Conservation (phyloP, 2,797 vertebrate species). For the Bothrops alternatus region DNA sequence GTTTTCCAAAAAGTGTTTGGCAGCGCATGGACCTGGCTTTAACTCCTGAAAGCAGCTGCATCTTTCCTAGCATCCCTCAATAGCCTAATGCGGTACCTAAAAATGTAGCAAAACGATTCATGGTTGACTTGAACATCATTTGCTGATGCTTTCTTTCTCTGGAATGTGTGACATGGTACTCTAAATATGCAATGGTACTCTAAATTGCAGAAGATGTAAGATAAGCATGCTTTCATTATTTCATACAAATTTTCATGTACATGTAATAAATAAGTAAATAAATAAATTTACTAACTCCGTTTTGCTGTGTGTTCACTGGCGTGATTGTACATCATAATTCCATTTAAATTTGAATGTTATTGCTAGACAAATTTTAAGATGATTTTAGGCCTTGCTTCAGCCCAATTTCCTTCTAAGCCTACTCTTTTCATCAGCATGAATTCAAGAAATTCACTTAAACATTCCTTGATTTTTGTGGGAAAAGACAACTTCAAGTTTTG, state of each 20-base stretch:
- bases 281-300: neutral
- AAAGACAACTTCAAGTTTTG: neutral
- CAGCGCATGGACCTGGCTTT: neutral
- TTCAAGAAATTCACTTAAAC: neutral
- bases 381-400: neutral
- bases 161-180: neutral
- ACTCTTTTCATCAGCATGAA: neutral
- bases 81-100: neutral
- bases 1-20: neutral
- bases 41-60: neutral
- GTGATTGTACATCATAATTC: neutral
- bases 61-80: neutral
- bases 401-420: neutral
- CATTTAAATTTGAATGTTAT: neutral
- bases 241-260: neutral
- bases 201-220: neutral
- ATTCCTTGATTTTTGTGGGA: neutral
- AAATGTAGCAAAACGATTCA: neutral
- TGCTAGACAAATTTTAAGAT: neutral
- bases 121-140: neutral
- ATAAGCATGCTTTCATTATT: neutral
- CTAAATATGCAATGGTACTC: neutral
- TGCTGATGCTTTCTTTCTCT: neutral
- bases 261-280: neutral
- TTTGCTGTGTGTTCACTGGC: neutral